A percentile compares a stretch with the other conserved stretches of the same genome.
phyloP scores from a whole-genome alignment of 1,140 invertebrate species.

The Drosophila lini region DNA sequence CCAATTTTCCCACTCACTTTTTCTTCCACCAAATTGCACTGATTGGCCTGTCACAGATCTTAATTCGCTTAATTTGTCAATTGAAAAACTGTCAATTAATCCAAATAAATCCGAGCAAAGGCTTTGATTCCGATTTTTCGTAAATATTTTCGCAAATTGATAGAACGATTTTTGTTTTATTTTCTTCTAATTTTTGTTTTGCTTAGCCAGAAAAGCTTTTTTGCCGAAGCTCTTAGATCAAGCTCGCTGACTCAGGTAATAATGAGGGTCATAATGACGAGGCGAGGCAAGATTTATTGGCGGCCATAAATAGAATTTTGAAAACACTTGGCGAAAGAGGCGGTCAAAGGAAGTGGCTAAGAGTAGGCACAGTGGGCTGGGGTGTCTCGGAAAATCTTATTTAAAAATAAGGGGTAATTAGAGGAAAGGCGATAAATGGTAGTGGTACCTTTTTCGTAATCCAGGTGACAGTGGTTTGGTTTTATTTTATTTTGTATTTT shows the following conservation, averaged over 20 bases:
- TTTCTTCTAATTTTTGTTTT: conserved; percentile 35
- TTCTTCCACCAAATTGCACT: conserved; percentile 22
- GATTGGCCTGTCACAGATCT: conserved; percentile 34
- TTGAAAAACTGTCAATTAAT: conserved; percentile 44
- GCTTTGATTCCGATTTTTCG: conserved; percentile 12
- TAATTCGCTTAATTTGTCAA: conserved; percentile 36
- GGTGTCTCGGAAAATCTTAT: background rate
- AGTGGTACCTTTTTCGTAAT: background rate
- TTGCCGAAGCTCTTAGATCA: conserved; percentile 22
- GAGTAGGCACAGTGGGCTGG: conserved; percentile 17
- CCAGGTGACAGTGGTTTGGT: background rate
- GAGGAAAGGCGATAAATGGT: background rate
- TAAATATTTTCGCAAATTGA: conserved; percentile 39
- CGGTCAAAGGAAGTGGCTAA: conserved; percentile 9
- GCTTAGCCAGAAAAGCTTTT: conserved; percentile 29
- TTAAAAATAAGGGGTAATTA: background rate
- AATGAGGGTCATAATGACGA: conserved; percentile 9
- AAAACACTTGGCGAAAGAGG: conserved; percentile 22
- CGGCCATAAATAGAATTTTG: conserved; percentile 44
- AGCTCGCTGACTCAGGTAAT: conserved; percentile 39
- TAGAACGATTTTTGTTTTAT: conserved; percentile 16
- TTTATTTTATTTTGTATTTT: background rate
- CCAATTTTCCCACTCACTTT: conserved; percentile 32
- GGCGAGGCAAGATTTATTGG: conserved; percentile 18
- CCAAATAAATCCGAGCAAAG: conserved; percentile 20